Conservation (phyloP, 2,888 invertebrate species). For the Syritta pipiens region DNA sequence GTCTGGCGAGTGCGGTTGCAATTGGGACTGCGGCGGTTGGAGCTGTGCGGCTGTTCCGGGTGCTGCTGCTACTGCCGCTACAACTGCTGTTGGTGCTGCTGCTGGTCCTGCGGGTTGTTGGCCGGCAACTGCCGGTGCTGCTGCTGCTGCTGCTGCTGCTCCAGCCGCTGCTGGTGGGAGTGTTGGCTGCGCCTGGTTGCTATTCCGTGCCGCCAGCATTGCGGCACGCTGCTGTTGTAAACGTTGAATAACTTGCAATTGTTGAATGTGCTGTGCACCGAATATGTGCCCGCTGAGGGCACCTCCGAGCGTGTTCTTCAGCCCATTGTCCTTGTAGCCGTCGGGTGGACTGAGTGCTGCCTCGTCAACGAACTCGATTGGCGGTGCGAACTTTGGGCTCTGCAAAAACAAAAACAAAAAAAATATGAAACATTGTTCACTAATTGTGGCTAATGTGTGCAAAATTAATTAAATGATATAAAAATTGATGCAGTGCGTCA, state of each 20-base stretch:
- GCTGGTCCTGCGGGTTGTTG: constrained; percentile 54
- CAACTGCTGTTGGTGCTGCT: constrained; percentile 24
- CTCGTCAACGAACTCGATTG: constrained; percentile 87
- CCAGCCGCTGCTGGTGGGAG: constrained; percentile 70
- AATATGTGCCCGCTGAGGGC: constrained; percentile 84
- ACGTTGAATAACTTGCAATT: constrained; percentile 83
- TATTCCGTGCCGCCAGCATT: constrained; percentile 80
- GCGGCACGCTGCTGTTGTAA: constrained; percentile 82
- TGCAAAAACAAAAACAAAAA: constrained; percentile 70
- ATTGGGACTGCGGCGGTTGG: constrained; percentile 57
- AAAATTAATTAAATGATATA: constrained; percentile 24
- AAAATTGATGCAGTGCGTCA: background rate
- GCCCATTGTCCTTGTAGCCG: constrained; percentile 92
- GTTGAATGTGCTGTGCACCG: constrained; percentile 83
- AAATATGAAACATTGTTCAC: constrained; percentile 1
- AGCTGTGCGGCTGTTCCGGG: constrained; percentile 64
- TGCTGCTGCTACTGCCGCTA: constrained; percentile 42
- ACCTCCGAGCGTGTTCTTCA: constrained; percentile 82
- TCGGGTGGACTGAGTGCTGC: constrained; percentile 94
- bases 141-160: constrained; percentile 67
- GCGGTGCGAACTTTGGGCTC: constrained; percentile 84
- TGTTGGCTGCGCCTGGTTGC: constrained; percentile 72
- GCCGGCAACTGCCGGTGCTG: constrained; percentile 24
- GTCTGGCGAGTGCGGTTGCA: constrained; percentile 72
- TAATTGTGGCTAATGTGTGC: background rate